These are phyloP conservation scores for Himalopsyche kuldschensis DNA, from an alignment of 2,888 invertebrate species.

Conservation along the genomic window DNA sequence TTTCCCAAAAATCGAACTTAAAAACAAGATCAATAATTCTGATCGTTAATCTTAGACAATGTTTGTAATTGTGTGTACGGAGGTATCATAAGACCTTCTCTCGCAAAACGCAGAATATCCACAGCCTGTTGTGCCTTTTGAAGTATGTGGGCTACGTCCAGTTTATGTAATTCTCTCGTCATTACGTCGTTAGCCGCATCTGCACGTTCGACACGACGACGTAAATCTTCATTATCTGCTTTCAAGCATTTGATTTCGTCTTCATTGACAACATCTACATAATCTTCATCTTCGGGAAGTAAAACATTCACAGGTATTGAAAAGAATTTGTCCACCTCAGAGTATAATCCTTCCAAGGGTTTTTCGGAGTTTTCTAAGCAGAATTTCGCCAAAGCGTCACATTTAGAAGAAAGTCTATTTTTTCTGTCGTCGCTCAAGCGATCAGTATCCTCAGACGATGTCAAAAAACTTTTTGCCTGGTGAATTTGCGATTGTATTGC, in stretches of 20 bases:
- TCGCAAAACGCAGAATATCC: not conserved
- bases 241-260: slow-evolving; percentile 49
- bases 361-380: slow-evolving; percentile 38
- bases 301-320: slow-evolving; percentile 52
- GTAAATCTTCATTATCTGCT: slow-evolving; percentile 48
- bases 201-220: slow-evolving; percentile 44
- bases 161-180: slow-evolving; percentile 12
- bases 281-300: slow-evolving; percentile 53
- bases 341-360: slow-evolving; percentile 49
- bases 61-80: not conserved
- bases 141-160: not conserved
- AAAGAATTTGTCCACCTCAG: slow-evolving; percentile 51
- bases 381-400: slow-evolving; percentile 46
- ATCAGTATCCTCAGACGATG: slow-evolving; percentile 45
- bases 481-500: slow-evolving; percentile 52
- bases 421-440: slow-evolving; percentile 50
- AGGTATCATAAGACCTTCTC: not conserved
- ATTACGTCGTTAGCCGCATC: slow-evolving; percentile 50
- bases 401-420: slow-evolving; percentile 47
- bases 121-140: not conserved
- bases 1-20: no score
- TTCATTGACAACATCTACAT: slow-evolving; percentile 48
- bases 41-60: not conserved
- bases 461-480: slow-evolving; percentile 51
- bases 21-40: not conserved